Evolutionary conservation across 2,113 vertebrate species (phyloP).

Genomic region (Apteryx mantelli): DNA sequence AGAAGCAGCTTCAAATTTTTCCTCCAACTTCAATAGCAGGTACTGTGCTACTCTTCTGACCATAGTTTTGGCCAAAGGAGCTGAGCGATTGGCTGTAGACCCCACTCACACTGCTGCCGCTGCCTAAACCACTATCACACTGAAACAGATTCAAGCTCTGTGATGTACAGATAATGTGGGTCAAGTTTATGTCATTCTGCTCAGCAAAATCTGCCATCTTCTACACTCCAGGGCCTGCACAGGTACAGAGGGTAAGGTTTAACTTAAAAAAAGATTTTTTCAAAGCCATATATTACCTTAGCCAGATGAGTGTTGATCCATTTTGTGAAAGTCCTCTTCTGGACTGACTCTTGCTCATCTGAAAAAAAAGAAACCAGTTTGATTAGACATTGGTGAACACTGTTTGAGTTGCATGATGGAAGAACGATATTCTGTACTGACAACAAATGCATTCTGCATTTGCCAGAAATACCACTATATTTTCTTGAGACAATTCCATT

Average conservation of each 20-base stretch:
- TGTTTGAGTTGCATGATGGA: not conserved
- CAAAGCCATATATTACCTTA: conserved; percentile 83
- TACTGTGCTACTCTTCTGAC: not conserved
- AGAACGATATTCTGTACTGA: not conserved
- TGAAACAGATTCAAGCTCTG: not conserved
- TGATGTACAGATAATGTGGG: not conserved
- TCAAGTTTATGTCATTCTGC: not conserved
- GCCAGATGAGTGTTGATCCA: conserved; percentile 99
- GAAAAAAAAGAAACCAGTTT: not conserved
- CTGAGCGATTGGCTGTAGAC: not conserved
- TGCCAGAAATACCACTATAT: not conserved
- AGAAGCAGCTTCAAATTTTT: not conserved
- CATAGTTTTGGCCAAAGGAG: not conserved
- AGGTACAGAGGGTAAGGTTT: not conserved
- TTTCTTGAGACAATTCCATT: not conserved
- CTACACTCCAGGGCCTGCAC: rapidly evolving
- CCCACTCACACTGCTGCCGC: rapidly evolving
- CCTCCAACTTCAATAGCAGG: not conserved
- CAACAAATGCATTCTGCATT: not conserved
- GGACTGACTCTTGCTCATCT: conserved; percentile 98
- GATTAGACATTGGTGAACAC: conserved; percentile 10
- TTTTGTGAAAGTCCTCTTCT: conserved; percentile 98
- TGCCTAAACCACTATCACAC: not conserved
- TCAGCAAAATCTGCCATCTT: not conserved
- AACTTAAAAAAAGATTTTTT: not conserved